Evolutionary conservation across 2,888 invertebrate species (phyloP).

Genomic region (Melanchra persicariae): DNA sequence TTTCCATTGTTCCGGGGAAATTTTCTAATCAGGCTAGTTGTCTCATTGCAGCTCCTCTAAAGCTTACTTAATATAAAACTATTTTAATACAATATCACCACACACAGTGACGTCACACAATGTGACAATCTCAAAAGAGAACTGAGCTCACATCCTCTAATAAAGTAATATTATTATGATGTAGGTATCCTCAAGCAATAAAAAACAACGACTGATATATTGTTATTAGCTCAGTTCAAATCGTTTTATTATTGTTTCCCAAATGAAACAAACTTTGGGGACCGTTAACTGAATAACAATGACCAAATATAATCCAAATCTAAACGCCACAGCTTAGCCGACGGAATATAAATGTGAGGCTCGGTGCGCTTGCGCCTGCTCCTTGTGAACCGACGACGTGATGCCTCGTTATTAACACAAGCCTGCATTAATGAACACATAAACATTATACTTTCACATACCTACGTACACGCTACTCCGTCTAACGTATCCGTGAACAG

Average conservation of each 20-base stretch:
- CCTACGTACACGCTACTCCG: constrained; percentile 50
- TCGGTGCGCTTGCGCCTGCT: constrained; percentile 83
- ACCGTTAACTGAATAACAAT: constrained; percentile 87
- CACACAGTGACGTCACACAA: constrained; percentile 10
- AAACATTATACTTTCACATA: constrained; percentile 83
- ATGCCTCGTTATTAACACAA: constrained; percentile 87
- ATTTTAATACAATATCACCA: neutral
- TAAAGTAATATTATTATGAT: constrained; percentile 52
- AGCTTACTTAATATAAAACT: neutral
- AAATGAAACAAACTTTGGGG: constrained; percentile 84
- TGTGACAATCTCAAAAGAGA: constrained; percentile 15
- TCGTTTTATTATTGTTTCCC: constrained; percentile 84
- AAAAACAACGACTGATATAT: constrained; percentile 59
- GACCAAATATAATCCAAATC: constrained; percentile 89
- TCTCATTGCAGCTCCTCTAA: neutral
- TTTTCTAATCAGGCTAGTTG: too few species aligned
- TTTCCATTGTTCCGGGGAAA: too few species aligned
- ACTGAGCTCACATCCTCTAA: constrained; percentile 46
- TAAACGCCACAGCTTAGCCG: constrained; percentile 86
- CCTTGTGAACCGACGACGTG: constrained; percentile 90
- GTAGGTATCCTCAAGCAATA: constrained; percentile 51
- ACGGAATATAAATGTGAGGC: constrained; percentile 87
- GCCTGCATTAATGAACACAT: constrained; percentile 88
- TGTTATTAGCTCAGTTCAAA: constrained; percentile 73
- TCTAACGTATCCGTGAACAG: constrained; percentile 62